Evolutionary conservation across 2,113 vertebrate species (phyloP).

Genomic region (Anthoscopus minutus): DNA sequence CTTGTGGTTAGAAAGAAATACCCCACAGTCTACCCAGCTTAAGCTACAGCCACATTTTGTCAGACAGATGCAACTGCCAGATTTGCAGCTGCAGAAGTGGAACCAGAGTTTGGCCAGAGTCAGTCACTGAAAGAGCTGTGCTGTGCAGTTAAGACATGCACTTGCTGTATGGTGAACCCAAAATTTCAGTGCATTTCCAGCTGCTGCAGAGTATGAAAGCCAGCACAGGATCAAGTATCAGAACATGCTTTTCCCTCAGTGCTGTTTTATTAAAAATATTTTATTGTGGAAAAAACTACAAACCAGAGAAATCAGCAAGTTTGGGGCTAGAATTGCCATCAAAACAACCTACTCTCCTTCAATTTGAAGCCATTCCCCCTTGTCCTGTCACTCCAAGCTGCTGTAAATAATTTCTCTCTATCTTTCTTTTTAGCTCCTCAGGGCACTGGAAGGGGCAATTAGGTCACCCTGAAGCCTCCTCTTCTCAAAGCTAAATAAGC

Average conservation of each 20-base stretch:
- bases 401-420: background rate
- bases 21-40: background rate
- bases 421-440: background rate
- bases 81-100: background rate
- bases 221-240: background rate
- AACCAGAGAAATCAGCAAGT: background rate
- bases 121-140: background rate
- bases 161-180: background rate
- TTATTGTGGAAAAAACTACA: background rate
- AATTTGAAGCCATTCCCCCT: background rate
- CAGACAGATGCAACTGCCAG: background rate
- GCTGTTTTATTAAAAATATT: background rate
- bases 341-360: background rate
- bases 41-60: background rate
- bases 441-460: background rate
- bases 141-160: background rate
- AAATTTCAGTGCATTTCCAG: background rate
- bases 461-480: background rate
- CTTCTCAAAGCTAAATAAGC: background rate
- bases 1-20: background rate
- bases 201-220: background rate
- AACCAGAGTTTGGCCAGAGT: background rate
- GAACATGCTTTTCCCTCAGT: background rate
- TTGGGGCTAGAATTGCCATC: background rate
- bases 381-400: background rate